Percentiles rank a stretch among this genome's conserved stretches.
Evolutionary conservation across 2,888 invertebrate genomes (phyloP).

Genomic region (Lasioglossum calceatum): DNA sequence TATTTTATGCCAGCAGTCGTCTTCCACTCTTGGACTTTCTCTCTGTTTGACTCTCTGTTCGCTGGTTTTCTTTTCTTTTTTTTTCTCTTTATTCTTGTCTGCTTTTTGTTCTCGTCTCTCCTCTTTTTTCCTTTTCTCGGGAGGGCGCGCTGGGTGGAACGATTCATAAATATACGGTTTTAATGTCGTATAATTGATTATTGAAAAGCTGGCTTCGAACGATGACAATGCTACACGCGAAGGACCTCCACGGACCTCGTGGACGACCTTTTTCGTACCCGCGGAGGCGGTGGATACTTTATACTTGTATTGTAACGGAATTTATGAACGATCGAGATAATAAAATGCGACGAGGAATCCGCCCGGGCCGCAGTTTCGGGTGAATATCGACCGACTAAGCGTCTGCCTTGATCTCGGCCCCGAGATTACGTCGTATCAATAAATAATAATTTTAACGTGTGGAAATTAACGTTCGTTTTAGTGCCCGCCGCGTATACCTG

Average conservation of each 20-base stretch:
- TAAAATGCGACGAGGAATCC: slow-evolving; percentile 77
- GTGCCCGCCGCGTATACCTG: slow-evolving; percentile 38
- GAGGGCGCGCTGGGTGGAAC: not conserved
- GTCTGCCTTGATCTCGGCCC: slow-evolving; percentile 68
- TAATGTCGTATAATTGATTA: slow-evolving; percentile 56
- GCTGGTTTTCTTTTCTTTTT: too few species aligned
- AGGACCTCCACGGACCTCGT: slow-evolving; percentile 37
- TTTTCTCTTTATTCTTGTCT: not conserved
- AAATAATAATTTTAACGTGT: slow-evolving; percentile 72
- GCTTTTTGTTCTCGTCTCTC: not conserved
- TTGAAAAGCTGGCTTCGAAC: slow-evolving; percentile 48
- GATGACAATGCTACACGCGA: slow-evolving; percentile 58
- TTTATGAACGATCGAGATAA: slow-evolving; percentile 82
- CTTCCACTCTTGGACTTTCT: not conserved
- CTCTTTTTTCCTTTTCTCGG: slow-evolving; percentile 5
- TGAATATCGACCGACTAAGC: slow-evolving; percentile 73
- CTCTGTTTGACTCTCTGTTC: not conserved
- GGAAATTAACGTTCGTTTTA: slow-evolving; percentile 63
- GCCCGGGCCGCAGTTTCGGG: slow-evolving; percentile 65
- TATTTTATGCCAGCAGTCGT: slow-evolving; percentile 10
- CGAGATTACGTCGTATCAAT: slow-evolving; percentile 75
- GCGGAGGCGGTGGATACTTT: slow-evolving; percentile 76
- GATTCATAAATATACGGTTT: slow-evolving; percentile 47
- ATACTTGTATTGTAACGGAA: slow-evolving; percentile 78
- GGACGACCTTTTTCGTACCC: slow-evolving; percentile 55